These are phyloP conservation scores for Sturnus vulgaris DNA, from an alignment of 2,113 vertebrate genomes.

Conservation along the genomic window DNA sequence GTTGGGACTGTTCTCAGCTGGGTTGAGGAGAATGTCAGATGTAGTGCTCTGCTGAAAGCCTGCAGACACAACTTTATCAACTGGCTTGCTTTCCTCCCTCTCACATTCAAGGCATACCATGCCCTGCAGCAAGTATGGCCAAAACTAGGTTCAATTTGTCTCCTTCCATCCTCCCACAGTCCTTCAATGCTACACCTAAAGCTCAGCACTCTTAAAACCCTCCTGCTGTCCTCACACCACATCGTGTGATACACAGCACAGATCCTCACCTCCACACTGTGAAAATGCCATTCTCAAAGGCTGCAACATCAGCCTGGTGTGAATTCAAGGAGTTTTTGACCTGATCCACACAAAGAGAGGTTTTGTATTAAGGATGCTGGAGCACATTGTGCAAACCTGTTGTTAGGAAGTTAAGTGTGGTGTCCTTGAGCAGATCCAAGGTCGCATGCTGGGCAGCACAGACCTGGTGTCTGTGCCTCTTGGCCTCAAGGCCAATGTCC, in stretches of 20 bases:
- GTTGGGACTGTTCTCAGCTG: background rate
- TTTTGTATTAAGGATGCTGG: background rate
- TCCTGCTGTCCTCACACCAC: background rate
- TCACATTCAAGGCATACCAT: background rate
- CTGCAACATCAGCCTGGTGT: background rate
- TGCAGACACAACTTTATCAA: background rate
- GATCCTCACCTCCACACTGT: background rate
- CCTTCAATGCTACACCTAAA: background rate
- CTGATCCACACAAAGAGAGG: background rate
- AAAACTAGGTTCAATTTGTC: fast-evolving
- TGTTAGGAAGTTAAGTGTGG: background rate
- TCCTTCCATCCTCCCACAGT: background rate
- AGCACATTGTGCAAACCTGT: background rate
- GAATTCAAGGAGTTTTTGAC: background rate
- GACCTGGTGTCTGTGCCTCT: background rate
- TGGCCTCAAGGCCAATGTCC: background rate
- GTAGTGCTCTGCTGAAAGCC: background rate
- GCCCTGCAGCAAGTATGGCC: background rate
- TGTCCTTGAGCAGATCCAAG: background rate
- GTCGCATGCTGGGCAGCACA: background rate
- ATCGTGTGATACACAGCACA: background rate
- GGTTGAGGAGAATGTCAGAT: background rate
- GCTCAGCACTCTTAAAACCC: background rate
- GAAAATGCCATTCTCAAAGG: background rate
- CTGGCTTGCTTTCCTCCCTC: fast-evolving